Evolutionary conservation across 92 coral and sea anemone species (phyloP).

Genomic region (Scolanthus callimorphus): DNA sequence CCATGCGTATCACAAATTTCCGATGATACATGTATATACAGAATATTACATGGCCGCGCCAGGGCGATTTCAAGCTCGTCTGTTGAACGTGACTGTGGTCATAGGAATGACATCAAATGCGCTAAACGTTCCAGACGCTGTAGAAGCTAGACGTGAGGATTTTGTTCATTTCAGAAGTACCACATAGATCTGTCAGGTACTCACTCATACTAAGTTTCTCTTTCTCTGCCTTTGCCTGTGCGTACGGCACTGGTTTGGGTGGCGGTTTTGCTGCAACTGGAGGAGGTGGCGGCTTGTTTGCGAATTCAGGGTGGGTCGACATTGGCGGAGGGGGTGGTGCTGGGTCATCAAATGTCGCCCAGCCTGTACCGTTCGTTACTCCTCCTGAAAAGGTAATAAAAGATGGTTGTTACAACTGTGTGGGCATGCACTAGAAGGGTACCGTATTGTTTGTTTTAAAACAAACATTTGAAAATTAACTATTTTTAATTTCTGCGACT

Average conservation of each 20-base stretch:
- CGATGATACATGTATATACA: no score
- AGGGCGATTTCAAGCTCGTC: neutral
- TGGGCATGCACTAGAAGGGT: no score
- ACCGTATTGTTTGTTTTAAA: no score
- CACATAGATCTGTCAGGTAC: no score
- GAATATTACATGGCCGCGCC: no score
- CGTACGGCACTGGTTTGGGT: constrained; percentile 90
- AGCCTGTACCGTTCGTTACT: constrained; percentile 18
- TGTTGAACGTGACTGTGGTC: neutral
- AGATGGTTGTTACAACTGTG: no score
- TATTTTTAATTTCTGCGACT: no score
- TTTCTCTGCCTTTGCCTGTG: constrained; percentile 36
- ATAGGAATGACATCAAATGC: neutral
- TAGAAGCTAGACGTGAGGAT: no score
- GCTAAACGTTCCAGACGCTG: no score
- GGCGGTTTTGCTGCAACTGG: constrained; percentile 60
- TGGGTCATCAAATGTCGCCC: constrained; percentile 73
- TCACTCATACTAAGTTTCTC: constrained; percentile 12
- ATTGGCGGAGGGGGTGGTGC: constrained; percentile 70
- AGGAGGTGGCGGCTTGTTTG: constrained; percentile 20
- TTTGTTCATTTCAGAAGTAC: no score
- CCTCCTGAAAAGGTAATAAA: neutral
- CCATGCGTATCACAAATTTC: no score
- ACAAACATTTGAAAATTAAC: no score
- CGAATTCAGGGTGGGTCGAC: constrained; percentile 65